phyloP scores from a whole-genome alignment of 2,888 invertebrate species.

The Drosophila maculinotata region DNA sequence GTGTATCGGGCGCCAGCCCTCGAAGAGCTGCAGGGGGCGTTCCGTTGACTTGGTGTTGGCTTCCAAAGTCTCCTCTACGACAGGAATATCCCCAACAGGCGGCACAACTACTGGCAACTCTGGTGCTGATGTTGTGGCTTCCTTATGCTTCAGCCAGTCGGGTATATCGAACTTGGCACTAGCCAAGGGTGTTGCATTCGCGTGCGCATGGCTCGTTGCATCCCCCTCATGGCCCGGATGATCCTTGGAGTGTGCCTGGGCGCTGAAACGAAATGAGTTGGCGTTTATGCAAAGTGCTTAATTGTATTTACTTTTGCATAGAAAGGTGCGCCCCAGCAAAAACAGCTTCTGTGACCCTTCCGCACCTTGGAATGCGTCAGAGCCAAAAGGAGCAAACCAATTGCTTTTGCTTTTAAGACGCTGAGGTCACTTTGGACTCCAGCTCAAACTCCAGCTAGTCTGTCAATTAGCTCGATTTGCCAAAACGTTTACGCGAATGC shows the following conservation, averaged over 20 bases:
- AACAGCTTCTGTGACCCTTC: slow-evolving; percentile 56
- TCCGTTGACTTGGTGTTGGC: slow-evolving; percentile 70
- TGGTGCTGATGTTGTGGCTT: slow-evolving; percentile 19
- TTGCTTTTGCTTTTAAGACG: slow-evolving; percentile 62
- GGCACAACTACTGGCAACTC: slow-evolving; percentile 29
- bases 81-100: slow-evolving; percentile 77
- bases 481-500: slow-evolving; percentile 60
- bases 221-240: slow-evolving; percentile 31
- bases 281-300: slow-evolving; percentile 47
- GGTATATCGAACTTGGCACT: slow-evolving; percentile 64
- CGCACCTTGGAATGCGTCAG: slow-evolving; percentile 69
- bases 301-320: slow-evolving; percentile 30
- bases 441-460: no score
- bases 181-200: slow-evolving; percentile 57
- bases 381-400: slow-evolving; percentile 34
- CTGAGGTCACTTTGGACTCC: slow-evolving; percentile 64
- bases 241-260: slow-evolving; percentile 59
- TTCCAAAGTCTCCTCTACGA: slow-evolving; percentile 59
- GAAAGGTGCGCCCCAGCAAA: slow-evolving; percentile 28
- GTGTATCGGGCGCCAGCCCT: slow-evolving; percentile 84
- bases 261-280: slow-evolving; percentile 54
- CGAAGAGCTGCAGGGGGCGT: slow-evolving; percentile 80
- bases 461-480: slow-evolving; percentile 59
- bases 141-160: slow-evolving; percentile 44
- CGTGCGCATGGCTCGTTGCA: slow-evolving; percentile 40